Base-by-base conservation (phyloP, 2,113 vertebrate genomes). In the Leuciscus idus region DNA sequence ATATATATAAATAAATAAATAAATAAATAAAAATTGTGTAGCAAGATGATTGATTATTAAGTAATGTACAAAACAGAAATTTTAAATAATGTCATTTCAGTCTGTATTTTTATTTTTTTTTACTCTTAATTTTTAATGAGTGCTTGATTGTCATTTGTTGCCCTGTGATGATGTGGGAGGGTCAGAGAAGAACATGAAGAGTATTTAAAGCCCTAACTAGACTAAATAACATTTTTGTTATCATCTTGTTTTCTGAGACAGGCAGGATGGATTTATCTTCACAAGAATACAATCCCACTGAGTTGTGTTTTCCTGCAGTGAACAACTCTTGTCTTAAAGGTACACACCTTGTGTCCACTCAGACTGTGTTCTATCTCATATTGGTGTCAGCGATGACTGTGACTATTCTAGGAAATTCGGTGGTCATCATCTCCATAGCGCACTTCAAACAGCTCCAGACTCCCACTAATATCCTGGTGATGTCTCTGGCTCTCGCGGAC, bases 271-370 rank as follows among this genome's bases (percentile, higher is more conserved):
- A 85, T 64, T 19, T 61, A 82, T 83, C 72, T 70, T 61, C 77
- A 33, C 36, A 30, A 55, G 77, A 89, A 70, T 46, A n/a, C 1
- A 36, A 78, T 64, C 36, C 46, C 12, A 23, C 43, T 39, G n/a
- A 61, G 1, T 87, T 92, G 30, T 94, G 92, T 88, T 95, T 91
- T 2, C 70, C 91, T 73, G 26, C 75, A 13, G 72, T 73, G 2
- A 94, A 95, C 8, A 84, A 89, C 21, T 94, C 94, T 73, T 94
- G 94, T 48, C 64, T 83, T n/a, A 92, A 91, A 88, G 89, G 85
- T 0, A 15, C 89, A 33, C 87, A 92, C 46, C 76, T 90, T 6
- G 84, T 90, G 0, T 61, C 82, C 4, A 2, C 91, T 70, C 92
- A 89, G 77, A 0, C 91, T 72, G 66, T 76, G 43, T 89, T 92